phyloP scores from a whole-genome alignment of 2,797 vertebrate species.

The Cynopterus sphinx region DNA sequence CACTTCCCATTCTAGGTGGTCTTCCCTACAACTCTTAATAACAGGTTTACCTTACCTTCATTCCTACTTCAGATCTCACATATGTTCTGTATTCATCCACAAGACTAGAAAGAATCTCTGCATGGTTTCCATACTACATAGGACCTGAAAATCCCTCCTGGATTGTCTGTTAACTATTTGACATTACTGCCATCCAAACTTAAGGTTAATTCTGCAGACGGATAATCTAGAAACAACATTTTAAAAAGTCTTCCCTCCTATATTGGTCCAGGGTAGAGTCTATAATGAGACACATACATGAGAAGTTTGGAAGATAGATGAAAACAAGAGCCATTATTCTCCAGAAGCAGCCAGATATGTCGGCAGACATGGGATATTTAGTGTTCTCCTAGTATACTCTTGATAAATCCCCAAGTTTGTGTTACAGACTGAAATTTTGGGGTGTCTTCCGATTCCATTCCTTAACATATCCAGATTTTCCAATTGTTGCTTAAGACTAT shows the following conservation, averaged over 20 bases:
- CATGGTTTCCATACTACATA: no score
- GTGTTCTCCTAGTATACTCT: accelerated
- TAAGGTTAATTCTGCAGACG: neutral
- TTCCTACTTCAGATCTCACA: neutral
- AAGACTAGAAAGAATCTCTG: neutral
- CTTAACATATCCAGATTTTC: neutral
- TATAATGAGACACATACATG: neutral
- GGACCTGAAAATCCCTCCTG: neutral
- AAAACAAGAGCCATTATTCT: neutral
- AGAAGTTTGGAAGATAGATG: neutral
- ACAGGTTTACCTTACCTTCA: neutral
- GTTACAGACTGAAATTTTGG: neutral
- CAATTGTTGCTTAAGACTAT: neutral
- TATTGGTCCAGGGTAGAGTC: no score
- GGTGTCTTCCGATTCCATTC: neutral
- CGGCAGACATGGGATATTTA: accelerated
- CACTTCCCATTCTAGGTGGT: neutral
- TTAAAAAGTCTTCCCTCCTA: neutral
- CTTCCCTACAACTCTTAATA: neutral
- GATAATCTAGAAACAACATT: neutral
- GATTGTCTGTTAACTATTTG: neutral
- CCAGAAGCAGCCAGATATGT: neutral
- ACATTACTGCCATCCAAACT: neutral
- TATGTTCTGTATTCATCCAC: neutral
- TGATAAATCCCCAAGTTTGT: accelerated